Base-by-base conservation (phyloP, 2,888 invertebrate species). In the Frankliniella fusca region DNA sequence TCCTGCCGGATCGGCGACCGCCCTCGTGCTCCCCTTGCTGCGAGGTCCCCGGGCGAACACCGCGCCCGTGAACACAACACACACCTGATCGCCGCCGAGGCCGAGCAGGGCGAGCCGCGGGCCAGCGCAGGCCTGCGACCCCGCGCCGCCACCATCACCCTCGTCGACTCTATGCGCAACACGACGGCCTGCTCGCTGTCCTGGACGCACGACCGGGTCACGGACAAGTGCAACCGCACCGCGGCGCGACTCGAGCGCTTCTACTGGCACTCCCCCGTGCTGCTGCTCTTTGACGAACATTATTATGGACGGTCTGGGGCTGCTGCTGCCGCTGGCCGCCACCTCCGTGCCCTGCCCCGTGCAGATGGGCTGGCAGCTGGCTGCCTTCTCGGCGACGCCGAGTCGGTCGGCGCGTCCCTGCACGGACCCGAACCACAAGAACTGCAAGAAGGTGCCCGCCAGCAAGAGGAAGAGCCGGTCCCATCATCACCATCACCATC, bases 361-460 rank as follows among this genome's bases (percentile, higher is more conserved):
- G 70, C 70, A 76, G 70, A 76, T 76, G 70, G 70, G 70, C 70
- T 76, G 70, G 70, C 70, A 76, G 70, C 70, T 76, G 70, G 70
- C 70, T 27, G 27, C 27, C 70, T n/a, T 23, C 23, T 76, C 70
- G 9, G 70, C 10, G 70, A 23, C 70, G 27, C 70, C 70, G 70
- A 12, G 23, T 12, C 70, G 70, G 70, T 27, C 70, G 11, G 70
- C 27, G 27, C n/a, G 70, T 10, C 23, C 23, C 70, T 27, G 12
- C 70, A 5, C 18, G 18, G 54, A 54, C 54, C 54, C 70, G n/a
- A 18, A 61, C 70, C 27, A 76, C 70, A 76, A 76, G 70, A 27
- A 27, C 70, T 27, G 70, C 70, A 76, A 76, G 70, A 23, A 76
- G 23, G 20, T 5, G 54, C 70, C n/a, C 23, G 23, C 10, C 27